phyloP scores from a whole-genome alignment of 1,140 invertebrate genomes.

The Monomorium pharaonis region DNA sequence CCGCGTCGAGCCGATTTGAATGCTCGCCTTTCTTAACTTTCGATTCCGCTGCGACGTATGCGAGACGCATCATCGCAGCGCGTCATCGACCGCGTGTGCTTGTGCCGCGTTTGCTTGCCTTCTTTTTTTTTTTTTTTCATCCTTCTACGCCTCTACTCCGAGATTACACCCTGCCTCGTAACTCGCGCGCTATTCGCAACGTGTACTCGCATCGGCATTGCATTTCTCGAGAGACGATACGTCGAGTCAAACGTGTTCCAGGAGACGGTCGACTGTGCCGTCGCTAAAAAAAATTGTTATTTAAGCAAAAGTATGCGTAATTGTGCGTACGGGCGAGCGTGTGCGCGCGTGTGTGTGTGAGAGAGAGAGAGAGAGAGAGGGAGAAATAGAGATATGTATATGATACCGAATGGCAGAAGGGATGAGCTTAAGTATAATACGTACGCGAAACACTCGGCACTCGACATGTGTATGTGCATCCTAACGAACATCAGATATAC shows the following conservation, averaged over 20 bases:
- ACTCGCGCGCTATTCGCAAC: constrained; percentile 39
- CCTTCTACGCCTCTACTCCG: not conserved
- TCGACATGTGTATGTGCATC: constrained; percentile 32
- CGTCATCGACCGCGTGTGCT: constrained; percentile 4
- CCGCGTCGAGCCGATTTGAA: constrained; percentile 32
- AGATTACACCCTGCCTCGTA: constrained; percentile 8
- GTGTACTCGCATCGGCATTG: constrained; percentile 27
- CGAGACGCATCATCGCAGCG: not conserved
- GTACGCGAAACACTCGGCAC: constrained; percentile 36
- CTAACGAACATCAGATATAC: constrained; percentile 55
- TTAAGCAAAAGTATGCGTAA: constrained; percentile 44
- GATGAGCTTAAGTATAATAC: constrained; percentile 45
- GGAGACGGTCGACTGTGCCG: constrained; percentile 59
- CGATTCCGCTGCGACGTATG: not conserved
- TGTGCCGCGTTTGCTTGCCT: not conserved
- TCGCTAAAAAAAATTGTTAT: constrained; percentile 69
- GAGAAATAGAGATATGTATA: constrained; percentile 48
- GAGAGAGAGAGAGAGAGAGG: constrained; percentile 35
- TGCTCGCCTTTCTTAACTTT: constrained; percentile 39
- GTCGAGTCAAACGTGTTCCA: constrained; percentile 66
- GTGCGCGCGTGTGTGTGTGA: not conserved
- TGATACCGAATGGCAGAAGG: constrained; percentile 49
- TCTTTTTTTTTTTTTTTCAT: not conserved
- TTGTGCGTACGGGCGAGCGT: not conserved
- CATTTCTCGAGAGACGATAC: constrained; percentile 50